Evolutionary conservation across 2,113 vertebrate genomes (phyloP), one percentile per base, ranked within the genome.

Genomic region (Felis chaus): DNA sequence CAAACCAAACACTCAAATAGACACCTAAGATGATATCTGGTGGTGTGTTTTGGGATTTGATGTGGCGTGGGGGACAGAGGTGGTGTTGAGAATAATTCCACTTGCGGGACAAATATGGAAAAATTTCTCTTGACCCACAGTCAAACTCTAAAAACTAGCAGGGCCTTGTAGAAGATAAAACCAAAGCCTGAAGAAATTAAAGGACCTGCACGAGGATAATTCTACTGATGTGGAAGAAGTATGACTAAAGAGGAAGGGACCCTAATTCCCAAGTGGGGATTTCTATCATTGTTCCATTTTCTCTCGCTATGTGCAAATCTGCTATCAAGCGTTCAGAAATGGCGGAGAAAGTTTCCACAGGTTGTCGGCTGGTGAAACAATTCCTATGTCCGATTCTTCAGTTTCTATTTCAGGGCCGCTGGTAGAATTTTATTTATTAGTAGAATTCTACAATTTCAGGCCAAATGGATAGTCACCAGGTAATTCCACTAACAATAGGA

Each of bases 161-260:
- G 14, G 25, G 4, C 63, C 11, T 89, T 87, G 45, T 73, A 48
- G 61, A 85, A 84, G 82, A 85, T 82, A 45, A 63, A 95, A 66
- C 55, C 19, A 85, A 96, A 96, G 76, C 69, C 31, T 53, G 41
- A 88, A 55, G 66, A 97, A 96, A 92, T 90, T 71, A 66, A 83
- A 27, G 7, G 8, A 63, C 11, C 61, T 84, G 39, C 1, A 66
- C 18, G 45, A 81, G 45, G 29, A 57, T 82, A 95, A 6, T 90
- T 39, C 6, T 4, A 89, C 93, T 86, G 57, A 55, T 18, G 8
- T 78, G 21, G 21, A 69, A 94, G 48, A 96, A 92, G 39, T 31
- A 74, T 29, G 48, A 85, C 74, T 86, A 50, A 86, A 96, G 69
- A 73, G 48, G n/a, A 97, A 89, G 11, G 9, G 12, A 55, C 19